Percentiles rank a stretch among this genome's conserved stretches.
Evolutionary conservation across 2,797 vertebrate species (phyloP).

Genomic region (Columba guinea): DNA sequence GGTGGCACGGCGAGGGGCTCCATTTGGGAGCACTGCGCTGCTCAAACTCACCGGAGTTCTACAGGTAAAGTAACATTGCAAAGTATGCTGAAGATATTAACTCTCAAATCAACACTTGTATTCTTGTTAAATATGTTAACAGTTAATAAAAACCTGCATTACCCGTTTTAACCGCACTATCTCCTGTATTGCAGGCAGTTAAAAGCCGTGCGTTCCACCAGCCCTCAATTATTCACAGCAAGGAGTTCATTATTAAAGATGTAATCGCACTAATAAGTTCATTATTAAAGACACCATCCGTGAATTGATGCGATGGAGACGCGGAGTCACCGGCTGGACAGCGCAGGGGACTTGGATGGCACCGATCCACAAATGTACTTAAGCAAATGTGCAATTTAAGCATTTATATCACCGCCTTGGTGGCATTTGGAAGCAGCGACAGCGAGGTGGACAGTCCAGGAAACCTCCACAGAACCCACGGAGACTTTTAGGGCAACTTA

Average conservation of each 20-base stretch:
- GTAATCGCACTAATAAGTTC: neutral
- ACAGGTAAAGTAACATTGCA: neutral
- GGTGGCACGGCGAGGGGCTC: neutral
- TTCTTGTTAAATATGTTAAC: neutral
- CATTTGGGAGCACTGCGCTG: neutral
- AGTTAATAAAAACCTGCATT: neutral
- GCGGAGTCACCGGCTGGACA: neutral
- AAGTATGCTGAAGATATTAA: neutral
- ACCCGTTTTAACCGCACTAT: accelerated
- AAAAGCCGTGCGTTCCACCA: neutral
- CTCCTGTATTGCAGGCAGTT: neutral
- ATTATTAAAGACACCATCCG: neutral
- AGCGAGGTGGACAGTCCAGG: accelerated
- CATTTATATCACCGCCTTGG: accelerated
- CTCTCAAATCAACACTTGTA: neutral
- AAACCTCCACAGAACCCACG: no score
- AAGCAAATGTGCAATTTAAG: neutral
- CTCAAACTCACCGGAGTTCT: neutral
- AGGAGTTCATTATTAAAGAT: neutral
- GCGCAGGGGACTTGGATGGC: neutral
- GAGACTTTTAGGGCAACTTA: neutral
- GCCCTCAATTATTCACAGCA: neutral
- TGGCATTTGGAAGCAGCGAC: neutral
- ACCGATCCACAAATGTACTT: neutral
- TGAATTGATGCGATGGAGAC: neutral